Evolutionary conservation across 2,888 invertebrate genomes (phyloP).

Genomic region (Anoplius nigerrimus): DNA sequence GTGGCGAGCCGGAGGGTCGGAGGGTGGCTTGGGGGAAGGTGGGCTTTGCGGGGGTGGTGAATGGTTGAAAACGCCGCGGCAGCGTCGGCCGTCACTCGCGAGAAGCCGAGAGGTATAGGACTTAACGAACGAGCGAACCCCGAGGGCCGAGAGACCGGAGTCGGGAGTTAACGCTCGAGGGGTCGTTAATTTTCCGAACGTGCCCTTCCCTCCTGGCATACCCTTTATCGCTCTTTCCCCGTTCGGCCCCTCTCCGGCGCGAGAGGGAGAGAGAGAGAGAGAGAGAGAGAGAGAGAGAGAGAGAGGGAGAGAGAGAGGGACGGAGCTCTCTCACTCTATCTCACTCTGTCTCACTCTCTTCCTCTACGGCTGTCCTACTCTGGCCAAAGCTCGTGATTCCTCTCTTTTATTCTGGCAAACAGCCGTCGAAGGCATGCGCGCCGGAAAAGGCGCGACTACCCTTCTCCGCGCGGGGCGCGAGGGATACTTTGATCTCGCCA

Average conservation of each 20-base stretch:
- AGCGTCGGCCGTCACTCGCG: constrained; percentile 45
- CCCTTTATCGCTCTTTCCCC: constrained; percentile 36
- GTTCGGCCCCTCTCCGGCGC: not conserved
- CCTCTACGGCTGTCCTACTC: no score
- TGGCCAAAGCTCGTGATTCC: constrained; percentile 67
- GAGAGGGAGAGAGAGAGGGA: no score
- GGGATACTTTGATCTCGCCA: constrained; percentile 3
- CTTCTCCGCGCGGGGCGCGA: not conserved
- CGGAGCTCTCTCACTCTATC: no score
- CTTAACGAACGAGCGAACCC: constrained; percentile 57
- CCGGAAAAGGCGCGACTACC: constrained; percentile 52
- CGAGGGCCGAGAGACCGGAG: constrained; percentile 53
- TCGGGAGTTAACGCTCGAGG: constrained; percentile 63
- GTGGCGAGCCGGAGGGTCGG: not conserved
- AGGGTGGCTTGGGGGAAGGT: not conserved
- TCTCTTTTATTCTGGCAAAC: constrained; percentile 64
- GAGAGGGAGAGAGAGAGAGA: no score
- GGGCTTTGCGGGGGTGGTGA: constrained; percentile 14
- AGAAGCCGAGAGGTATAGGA: constrained; percentile 53
- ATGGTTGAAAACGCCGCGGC: constrained; percentile 54
- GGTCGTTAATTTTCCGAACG: constrained; percentile 69
- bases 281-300: no score
- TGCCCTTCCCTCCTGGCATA: constrained; percentile 64
- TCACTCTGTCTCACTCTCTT: no score
- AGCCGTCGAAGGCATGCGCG: constrained; percentile 52